A percentile compares a stretch with the other conserved stretches of the same genome.
Evolutionary conservation across 2,797 vertebrate genomes (phyloP).

Genomic region (Brachyalestes nurse): DNA sequence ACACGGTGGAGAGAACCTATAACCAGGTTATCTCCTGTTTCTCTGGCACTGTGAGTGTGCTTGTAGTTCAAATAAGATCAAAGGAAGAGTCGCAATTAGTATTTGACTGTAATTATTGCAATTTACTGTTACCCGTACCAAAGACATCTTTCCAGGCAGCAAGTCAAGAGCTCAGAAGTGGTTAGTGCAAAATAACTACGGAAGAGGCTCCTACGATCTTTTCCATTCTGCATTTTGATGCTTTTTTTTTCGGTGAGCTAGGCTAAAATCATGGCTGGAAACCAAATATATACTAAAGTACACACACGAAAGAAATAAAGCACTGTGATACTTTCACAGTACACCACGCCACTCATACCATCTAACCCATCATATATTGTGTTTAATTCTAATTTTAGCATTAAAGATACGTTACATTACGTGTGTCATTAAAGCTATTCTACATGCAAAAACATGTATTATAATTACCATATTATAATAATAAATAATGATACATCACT

Average conservation of each 20-base stretch:
- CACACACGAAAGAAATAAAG: too few species aligned
- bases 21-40: conserved; percentile 16
- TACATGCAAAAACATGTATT: too few species aligned
- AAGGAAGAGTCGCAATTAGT: conserved; percentile 53
- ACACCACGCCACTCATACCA: too few species aligned
- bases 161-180: background rate
- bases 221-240: background rate
- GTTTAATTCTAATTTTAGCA: too few species aligned
- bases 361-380: too few species aligned
- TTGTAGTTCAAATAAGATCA: conserved; percentile 56
- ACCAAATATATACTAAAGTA: background rate
- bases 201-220: background rate
- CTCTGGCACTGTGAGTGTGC: conserved; percentile 12
- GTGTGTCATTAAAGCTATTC: too few species aligned
- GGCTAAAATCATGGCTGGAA: background rate
- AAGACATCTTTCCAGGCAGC: conserved; percentile 33
- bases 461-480: too few species aligned
- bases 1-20: conserved; percentile 27
- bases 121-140: conserved; percentile 66
- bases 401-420: too few species aligned
- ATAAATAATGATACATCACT: too few species aligned
- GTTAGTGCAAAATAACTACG: background rate
- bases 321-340: too few species aligned
- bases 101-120: conserved; percentile 62
- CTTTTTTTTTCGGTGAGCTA: conserved; percentile 1